Evolutionary conservation across 2,113 vertebrate species (phyloP), one percentile per base, ranked within the genome.

Genomic region (Andinoacara biseriatus): DNA sequence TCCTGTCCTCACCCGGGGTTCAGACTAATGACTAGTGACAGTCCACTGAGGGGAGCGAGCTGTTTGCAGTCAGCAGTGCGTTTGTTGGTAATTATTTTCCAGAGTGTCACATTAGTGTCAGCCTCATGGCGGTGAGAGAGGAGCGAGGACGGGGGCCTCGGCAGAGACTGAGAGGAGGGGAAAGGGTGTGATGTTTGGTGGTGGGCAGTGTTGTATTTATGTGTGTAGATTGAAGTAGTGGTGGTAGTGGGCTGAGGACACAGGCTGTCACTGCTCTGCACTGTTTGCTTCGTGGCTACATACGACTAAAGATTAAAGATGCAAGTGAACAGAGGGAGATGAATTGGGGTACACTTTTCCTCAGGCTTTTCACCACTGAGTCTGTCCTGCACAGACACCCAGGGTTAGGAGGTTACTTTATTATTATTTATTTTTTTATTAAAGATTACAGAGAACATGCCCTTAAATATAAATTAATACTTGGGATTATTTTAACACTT

Each of bases 31-130:
- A 97, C 95, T 96, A 95, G 95, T 98, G 97, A 97, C 97, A 97
- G 95, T 95, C 95, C 95, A 97, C 96, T 97, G 97, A 97, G 97
- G 96, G 96, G 95, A 96, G 96, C 94, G 96, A 97, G 96, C 97
- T 97, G 97, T 97, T 98, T 97, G 97, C 97, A 97, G 97, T 98
- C 97, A 97, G 96, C 96, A 96, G 96, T 93, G 95, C 96, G 96
- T 98, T 98, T 98, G 97, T 99, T 99, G 97, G 96, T 98, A 98
- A 99, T 98, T 98, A 98, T 98, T 98, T 99, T 97, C 91, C 96
- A 97, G 96, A 92, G 97, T 98, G 97, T 98, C 97, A 98, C 97
- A 97, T 95, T 96, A 97, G 97, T 98, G 97, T 98, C 98, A 98
- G 95, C 97, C 96, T 96, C 94, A 92, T 96, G 96, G 97, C 96